Evolutionary conservation across 1,140 invertebrate species (phyloP), one percentile per base, ranked within the genome.

Genomic region (Triops cancriformis): DNA sequence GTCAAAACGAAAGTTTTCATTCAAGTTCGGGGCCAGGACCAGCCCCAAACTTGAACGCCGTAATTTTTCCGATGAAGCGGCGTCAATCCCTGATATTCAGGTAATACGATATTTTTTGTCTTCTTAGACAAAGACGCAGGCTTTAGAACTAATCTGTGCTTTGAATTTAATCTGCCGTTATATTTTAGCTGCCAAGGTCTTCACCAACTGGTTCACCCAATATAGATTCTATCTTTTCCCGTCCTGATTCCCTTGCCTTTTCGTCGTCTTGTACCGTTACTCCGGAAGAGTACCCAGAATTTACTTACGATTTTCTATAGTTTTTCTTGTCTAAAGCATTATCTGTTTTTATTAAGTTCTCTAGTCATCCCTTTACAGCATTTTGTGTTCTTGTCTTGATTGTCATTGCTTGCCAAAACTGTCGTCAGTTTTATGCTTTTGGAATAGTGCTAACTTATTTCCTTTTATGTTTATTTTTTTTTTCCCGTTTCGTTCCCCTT

Each of bases 41-140:
- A 88, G 88, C 80, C 89, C 89, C 41, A 89, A 89, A 82, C 83
- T 85, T 28, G 91, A 93, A 82, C 88, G 92, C 82, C 89, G 94
- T 78, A 95, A 94, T 82, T 96, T 96, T 83, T 91, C 92, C 42
- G 93, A 95, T 83, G 93, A 96, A 88, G 91, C 94, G 18, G 91
- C 93, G 73, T 94, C 92, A 80, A 94, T 95, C 82, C 92, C 93
- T 27, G 93, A 96, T 83, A 91, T 95, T 82, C 93, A 95, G 90
- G 93, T 95, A 87, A 76, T 77, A 51, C 73, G 73, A 73, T 76
- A 43, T 26, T 75, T n/a, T 12, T 4, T n/a, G 18, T 26, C n/a
- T 78, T 42, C 26, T 74, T 74, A 1, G 73, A 37, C 2, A 2
- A 37, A 37, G 2, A 37, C 2, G 31, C 31, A 27, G 73, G 73